Evolutionary conservation across 2,797 vertebrate genomes (phyloP).

Genomic region (Ataeniobius toweri): DNA sequence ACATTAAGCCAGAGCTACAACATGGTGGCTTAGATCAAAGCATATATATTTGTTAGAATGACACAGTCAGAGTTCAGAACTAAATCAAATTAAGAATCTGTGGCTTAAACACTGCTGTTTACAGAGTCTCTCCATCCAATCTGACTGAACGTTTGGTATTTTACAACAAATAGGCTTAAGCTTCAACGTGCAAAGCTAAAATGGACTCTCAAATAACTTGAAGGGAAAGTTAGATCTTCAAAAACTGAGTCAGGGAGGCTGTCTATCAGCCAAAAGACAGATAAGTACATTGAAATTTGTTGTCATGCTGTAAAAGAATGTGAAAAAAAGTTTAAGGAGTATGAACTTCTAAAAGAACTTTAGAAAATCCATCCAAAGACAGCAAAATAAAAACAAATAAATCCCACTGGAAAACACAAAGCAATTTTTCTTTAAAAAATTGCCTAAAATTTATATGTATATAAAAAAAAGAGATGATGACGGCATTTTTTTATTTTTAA

Average conservation of each 20-base stretch:
- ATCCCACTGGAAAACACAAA: not conserved
- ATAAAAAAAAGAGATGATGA: not conserved
- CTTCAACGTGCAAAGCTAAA: not conserved
- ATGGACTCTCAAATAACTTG: not conserved
- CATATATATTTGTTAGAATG: not conserved
- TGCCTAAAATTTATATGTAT: not conserved
- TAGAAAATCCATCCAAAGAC: not conserved
- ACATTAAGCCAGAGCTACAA: not conserved
- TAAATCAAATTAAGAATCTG: not conserved
- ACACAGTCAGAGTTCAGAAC: not conserved
- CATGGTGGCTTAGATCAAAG: not conserved
- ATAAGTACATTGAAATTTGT: not conserved
- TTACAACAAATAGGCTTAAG: not conserved
- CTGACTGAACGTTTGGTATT: not conserved
- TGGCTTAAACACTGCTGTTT: no score
- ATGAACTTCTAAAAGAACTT: not conserved
- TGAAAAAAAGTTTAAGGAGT: not conserved
- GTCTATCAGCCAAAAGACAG: not conserved
- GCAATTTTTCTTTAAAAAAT: not conserved
- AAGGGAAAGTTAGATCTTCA: not conserved
- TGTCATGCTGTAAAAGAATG: not conserved
- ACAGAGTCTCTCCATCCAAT: not conserved
- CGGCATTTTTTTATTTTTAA: not conserved
- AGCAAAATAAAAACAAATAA: not conserved
- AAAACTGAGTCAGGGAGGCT: not conserved